phyloP scores from a whole-genome alignment of 1,140 invertebrate species.

The Lepidostoma basale region DNA sequence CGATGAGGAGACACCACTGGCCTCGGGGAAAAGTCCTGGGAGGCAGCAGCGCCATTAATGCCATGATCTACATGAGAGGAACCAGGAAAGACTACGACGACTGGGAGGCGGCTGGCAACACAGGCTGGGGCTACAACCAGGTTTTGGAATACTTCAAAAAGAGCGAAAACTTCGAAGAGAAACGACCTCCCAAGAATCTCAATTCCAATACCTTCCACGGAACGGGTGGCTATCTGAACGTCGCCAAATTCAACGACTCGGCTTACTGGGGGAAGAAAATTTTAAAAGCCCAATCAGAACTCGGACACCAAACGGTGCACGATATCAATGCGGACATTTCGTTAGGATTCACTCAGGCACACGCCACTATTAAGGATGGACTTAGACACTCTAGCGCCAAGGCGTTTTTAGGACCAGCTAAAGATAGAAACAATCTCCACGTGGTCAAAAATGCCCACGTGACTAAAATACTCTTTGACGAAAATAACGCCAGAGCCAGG shows the following conservation, averaged over 20 bases:
- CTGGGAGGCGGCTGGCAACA: slow-evolving; percentile 60
- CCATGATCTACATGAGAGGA: slow-evolving; percentile 71
- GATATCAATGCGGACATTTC: slow-evolving; percentile 62
- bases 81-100: slow-evolving; percentile 70
- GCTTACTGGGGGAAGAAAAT: slow-evolving; percentile 30
- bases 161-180: slow-evolving; percentile 69
- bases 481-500: slow-evolving; percentile 71
- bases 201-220: slow-evolving; percentile 63
- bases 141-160: slow-evolving; percentile 58
- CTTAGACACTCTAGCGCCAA: slow-evolving; percentile 52
- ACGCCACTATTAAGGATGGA: slow-evolving; percentile 59
- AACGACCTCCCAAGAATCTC: slow-evolving; percentile 57
- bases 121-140: slow-evolving; percentile 58
- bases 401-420: slow-evolving; percentile 61
- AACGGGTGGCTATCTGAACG: slow-evolving; percentile 75
- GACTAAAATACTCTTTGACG: slow-evolving; percentile 74
- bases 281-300: slow-evolving; percentile 65
- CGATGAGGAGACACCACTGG: slow-evolving; percentile 55
- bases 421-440: slow-evolving; percentile 69
- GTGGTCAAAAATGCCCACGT: slow-evolving; percentile 79
- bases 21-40: slow-evolving; percentile 66
- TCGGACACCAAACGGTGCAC: slow-evolving; percentile 68
- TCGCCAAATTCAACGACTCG: slow-evolving; percentile 64
- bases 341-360: slow-evolving; percentile 52
- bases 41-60: slow-evolving; percentile 69